Base-by-base conservation (phyloP, 2,113 vertebrate species). In the Parotia lawesii region DNA sequence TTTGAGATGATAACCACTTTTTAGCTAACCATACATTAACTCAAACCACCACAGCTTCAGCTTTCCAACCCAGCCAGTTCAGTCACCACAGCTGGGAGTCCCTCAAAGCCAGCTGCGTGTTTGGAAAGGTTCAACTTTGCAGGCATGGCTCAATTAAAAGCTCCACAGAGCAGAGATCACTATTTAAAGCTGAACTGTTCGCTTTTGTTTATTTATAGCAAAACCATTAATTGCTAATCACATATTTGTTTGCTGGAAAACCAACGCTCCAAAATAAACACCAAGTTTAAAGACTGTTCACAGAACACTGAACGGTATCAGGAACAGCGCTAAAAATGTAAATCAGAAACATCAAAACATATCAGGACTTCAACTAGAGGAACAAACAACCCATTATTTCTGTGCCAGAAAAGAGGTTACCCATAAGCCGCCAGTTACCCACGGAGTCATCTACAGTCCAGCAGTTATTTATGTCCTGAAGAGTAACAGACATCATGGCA, bases 291-390 rank as follows among this genome's bases (percentile, higher is more conserved):
- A 88, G 79, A 84, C 60, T 47, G 17, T 91, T 96, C 85, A 84
- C 93, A 95, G 87, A 93, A 93, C 48, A 50, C 56, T 71, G 51
- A 80, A 80, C 0, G 25, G 58, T 80, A 96, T 88, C 91, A 88
- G 40, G 35, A 87, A 80, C 64, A 71, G 72, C 2, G 21, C 87
- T 94, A 84, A 85, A 93, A 95, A 93, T 80, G 87, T 87, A 94
- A 91, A 93, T 92, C 83, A 91, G 87, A 95, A 88, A 95, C 94
- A 94, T 93, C 90, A 96, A 96, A 96, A 97, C 67, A 91, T 69
- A 88, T 92, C 76, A 84, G 44, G 67, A 89, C 71, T 92, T 94
- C 54, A 92, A 35, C 89, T 40, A 33, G 4, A 91, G 37, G 67
- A 93, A 96, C 87, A 97, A 93, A 77, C 72, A 85, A 60, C 17